These are phyloP conservation scores for Cremastobaeus sp. DNA, from an alignment of 2,888 invertebrate species.

Conservation along the genomic window DNA sequence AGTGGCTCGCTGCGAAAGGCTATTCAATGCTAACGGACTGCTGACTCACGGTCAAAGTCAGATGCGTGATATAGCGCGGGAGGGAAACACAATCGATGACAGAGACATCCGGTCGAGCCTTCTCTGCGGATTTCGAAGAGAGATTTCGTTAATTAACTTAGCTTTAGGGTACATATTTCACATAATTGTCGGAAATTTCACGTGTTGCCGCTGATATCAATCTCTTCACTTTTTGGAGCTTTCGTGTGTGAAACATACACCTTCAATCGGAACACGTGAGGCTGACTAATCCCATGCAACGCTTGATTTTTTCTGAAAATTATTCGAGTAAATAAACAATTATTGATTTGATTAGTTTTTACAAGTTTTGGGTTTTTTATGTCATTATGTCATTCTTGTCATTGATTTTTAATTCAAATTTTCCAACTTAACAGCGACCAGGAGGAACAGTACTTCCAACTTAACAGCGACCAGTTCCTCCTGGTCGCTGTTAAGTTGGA, in stretches of 20 bases:
- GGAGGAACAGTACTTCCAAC: no score
- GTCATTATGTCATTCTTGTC: no score
- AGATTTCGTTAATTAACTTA: conserved; percentile 72
- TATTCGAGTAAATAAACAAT: no score
- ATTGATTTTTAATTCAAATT: no score
- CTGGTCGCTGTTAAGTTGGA: no score
- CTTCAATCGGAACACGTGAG: conserved; percentile 8
- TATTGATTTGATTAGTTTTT: no score
- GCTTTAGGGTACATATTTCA: conserved; percentile 56
- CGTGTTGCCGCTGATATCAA: conserved; percentile 54
- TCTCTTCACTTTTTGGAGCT: conserved; percentile 33
- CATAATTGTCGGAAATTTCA: conserved; percentile 60
- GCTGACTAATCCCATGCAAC: conserved; percentile 38
- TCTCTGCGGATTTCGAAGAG: conserved; percentile 61
- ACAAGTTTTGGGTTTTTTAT: no score
- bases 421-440: no score
- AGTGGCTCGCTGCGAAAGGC: conserved; percentile 38
- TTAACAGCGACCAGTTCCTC: no score
- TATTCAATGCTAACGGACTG: conserved; percentile 54
- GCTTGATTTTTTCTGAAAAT: conserved; percentile 15
- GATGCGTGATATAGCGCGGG: conserved; percentile 64
- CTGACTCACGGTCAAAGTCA: conserved; percentile 73
- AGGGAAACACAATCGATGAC: conserved; percentile 71
- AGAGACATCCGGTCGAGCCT: conserved; percentile 74
- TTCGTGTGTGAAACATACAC: conserved; percentile 8